phyloP scores from a whole-genome alignment of 1,140 invertebrate genomes.

The Drosophila kikkawai region DNA sequence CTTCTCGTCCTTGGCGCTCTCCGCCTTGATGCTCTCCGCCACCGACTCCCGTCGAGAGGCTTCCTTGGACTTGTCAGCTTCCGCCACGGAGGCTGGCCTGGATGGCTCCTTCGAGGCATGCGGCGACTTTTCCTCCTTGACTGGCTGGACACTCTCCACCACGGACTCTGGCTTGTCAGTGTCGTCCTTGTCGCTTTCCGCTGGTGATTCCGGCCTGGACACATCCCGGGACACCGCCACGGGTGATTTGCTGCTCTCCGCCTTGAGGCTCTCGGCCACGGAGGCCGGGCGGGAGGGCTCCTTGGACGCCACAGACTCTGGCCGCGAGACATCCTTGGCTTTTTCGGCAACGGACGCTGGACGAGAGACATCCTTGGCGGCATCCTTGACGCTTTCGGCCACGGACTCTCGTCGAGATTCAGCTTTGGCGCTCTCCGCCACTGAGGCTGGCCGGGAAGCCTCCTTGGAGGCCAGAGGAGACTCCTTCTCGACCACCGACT shows the following conservation, averaged over 20 bases:
- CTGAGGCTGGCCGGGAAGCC: conserved; percentile 40
- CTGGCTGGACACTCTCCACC: conserved; percentile 9
- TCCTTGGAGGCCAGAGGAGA: conserved; percentile 4
- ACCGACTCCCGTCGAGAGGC: conserved; percentile 26
- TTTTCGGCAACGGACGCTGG: conserved; percentile 8
- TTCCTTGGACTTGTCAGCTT: conserved; percentile 14
- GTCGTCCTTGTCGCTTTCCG: conserved; percentile 25
- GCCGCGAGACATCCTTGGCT: conserved; percentile 17
- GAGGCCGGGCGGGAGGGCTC: conserved; percentile 8
- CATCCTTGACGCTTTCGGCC: conserved; percentile 31
- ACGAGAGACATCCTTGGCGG: conserved; percentile 18
- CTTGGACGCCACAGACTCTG: conserved; percentile 29
- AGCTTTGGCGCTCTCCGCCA: conserved; percentile 27
- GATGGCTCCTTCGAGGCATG: conserved; percentile 26
- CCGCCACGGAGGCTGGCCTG: conserved; percentile 29
- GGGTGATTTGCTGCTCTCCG: conserved; percentile 23
- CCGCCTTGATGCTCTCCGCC: conserved; percentile 24
- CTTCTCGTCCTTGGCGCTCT: conserved; percentile 13
- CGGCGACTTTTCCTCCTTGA: conserved; percentile 37
- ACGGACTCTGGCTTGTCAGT: conserved; percentile 17
- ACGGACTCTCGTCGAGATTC: conserved; percentile 45
- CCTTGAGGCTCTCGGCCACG: conserved; percentile 10
- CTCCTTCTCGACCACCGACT: conserved; percentile 23
- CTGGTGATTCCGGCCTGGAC: conserved; percentile 11
- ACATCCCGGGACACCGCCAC: background rate